Base-by-base conservation (phyloP, 30 jellyfish, hydroid and myxozoan genomes). In the Phacellophora camtschatica region DNA sequence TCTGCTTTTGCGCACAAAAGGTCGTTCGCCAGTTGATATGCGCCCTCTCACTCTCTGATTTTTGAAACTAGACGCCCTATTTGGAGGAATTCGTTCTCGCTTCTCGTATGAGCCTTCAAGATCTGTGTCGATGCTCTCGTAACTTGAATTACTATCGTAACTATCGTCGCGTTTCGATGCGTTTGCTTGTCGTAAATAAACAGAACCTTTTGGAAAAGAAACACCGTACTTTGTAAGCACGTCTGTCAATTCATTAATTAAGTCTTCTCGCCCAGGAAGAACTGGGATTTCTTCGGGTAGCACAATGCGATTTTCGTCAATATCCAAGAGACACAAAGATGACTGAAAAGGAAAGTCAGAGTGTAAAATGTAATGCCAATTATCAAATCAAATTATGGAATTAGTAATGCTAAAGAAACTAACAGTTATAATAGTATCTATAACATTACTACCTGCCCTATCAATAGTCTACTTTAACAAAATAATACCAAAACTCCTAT, bases 271-370 rank as follows among this genome's bases (percentile, higher is more conserved):
- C 27, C 95, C 96, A 10, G 99, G 99, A 13, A 94, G 96, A 18
- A 75, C 95, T 12, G 99, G 97, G 2, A 94, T 84, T 46, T 94
- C 99, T 43, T 78, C 94, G 25, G 99, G 99, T 2, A 94, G 85
- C 74, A 87, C 97, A 37, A 94, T 83, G 55, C 53, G 67, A 55
- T 94, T 94, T 23, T 87, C 80, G 51, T 94, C 99, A 10, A 94
- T 76, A 83, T 94, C 99, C 74, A 85, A 41, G 22, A 94, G 95
- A 71, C 99, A 94, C 29, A 94, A 70, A 11, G 96, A 74, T 13
- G 97, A 95, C 99, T 94, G 58, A 33, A 49, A 82, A 43, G 8
- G 65, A 82, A 51, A 32, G 55, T n/a, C n/a, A n/a, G n/a, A n/a
- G n/a, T n/a, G n/a, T n/a, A n/a, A n/a, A n/a, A n/a, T n/a, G n/a